These are phyloP conservation scores for Saturnia pavonia DNA, from an alignment of 2,888 invertebrate genomes.

Conservation along the genomic window DNA sequence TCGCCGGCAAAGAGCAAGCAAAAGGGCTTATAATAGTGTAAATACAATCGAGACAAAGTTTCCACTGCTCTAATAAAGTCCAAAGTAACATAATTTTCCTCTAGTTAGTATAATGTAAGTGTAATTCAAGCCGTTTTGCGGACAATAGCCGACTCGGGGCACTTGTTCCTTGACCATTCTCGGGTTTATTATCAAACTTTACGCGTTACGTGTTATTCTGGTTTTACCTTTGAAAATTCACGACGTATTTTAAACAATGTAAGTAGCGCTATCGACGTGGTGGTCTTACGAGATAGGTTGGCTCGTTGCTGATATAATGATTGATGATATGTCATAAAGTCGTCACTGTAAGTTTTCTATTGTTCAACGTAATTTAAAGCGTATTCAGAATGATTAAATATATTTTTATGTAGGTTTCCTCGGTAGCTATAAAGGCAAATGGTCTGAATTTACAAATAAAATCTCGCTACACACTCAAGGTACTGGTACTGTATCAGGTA, in stretches of 20 bases:
- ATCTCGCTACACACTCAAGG: background rate
- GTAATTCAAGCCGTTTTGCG: constrained; percentile 14
- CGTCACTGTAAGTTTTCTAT: no score
- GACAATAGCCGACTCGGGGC: constrained; percentile 9
- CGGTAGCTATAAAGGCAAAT: background rate
- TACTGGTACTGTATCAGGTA: background rate
- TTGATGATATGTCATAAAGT: background rate
- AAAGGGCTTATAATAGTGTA: background rate
- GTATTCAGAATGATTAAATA: background rate
- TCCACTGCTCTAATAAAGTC: constrained; percentile 8
- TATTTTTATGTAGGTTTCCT: background rate
- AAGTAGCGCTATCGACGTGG: background rate
- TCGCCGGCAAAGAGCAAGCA: background rate
- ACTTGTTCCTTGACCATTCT: constrained; percentile 15
- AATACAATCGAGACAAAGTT: background rate
- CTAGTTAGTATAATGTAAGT: constrained; percentile 13
- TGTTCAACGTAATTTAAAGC: background rate
- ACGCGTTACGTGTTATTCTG: constrained; percentile 4
- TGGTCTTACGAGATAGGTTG: background rate
- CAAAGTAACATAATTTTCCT: constrained; percentile 13
- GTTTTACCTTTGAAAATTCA: constrained; percentile 2
- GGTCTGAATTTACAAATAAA: background rate
- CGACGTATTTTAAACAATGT: background rate
- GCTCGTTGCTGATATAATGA: background rate
- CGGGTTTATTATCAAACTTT: constrained; percentile 15